These are phyloP conservation scores for Asobara japonica DNA, from an alignment of 1,140 invertebrate genomes.

Conservation along the genomic window DNA sequence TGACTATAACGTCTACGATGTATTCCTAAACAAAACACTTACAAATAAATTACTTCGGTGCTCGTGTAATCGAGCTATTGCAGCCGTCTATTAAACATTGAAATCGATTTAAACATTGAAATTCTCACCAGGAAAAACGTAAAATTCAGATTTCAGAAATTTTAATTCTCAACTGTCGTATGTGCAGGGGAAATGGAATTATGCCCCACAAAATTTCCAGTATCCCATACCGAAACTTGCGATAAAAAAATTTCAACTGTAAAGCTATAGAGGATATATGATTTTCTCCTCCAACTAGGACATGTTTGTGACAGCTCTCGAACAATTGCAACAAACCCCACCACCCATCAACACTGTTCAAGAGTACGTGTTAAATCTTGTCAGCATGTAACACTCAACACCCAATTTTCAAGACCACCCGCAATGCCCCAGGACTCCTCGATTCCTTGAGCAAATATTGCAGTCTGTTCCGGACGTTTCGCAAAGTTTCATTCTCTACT, in stretches of 20 bases:
- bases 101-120: too few species aligned
- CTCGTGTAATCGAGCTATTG: too few species aligned
- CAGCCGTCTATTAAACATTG: too few species aligned
- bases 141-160: too few species aligned
- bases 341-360: not conserved
- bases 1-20: too few species aligned
- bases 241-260: not conserved
- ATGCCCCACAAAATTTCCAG: too few species aligned
- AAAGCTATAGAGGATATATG: not conserved
- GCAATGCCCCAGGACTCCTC: not conserved
- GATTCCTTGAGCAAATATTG: conserved; percentile 17
- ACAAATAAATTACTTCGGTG: too few species aligned
- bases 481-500: conserved; percentile 8
- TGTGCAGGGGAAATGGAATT: too few species aligned
- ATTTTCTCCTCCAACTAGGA: not conserved
- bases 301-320: not conserved
- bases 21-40: too few species aligned
- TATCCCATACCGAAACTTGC: too few species aligned
- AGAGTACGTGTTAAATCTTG: not conserved
- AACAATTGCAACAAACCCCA: not conserved
- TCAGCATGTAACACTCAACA: not conserved
- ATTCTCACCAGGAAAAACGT: too few species aligned
- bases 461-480: conserved; percentile 16
- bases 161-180: too few species aligned
- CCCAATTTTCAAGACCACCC: conserved; percentile 12